Evolutionary conservation across 2,888 invertebrate genomes (phyloP), one percentile per base, ranked within the genome.

Genomic region (Hemaris fuciformis): DNA sequence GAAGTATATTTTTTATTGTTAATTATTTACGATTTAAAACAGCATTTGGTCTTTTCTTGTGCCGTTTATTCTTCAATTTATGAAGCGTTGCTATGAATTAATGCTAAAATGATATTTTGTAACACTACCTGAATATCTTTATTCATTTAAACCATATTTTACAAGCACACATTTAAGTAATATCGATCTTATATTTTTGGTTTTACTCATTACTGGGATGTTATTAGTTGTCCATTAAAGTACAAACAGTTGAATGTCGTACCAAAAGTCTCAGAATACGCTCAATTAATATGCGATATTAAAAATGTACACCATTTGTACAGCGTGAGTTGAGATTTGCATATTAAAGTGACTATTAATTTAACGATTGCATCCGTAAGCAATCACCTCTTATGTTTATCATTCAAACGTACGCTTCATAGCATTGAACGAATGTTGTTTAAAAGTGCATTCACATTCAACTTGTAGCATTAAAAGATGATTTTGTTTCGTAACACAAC

Each of bases 201-300:
- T 7, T 20, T 8, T 18, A 10, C 20, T 43, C 18, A 8, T 43
- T 43, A 43, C 20, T 43, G 18, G 18, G 43, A 43, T 3, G 20
- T 43, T 43, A 43, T 20, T 43, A 22, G 20, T 18, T 10, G 18
- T 43, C 10, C 10, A 20, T 20, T 22, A 43, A 43, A 20, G 18
- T 43, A 43, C 20, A 18, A 10, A 10, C 20, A 43, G 20, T 18
- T 22, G 20, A 20, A 18, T 20, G 43, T 43, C 20, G 43, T 10
- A 15, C 6, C 27, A n/a, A n/a, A 25, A 27, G 6, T 2, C 27
- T 15, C 27, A 8, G 6, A n/a, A 23, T 46, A 10, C 3, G 20
- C n/a, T 71, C 66, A 75, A 73, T 76, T 68, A 75, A 72, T 71
- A 74, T 77, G 76, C 72, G 69, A 69, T 68, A 66, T 73, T 63